phyloP scores from a whole-genome alignment of 2,888 invertebrate species.

The Lumbricus terrestris region DNA sequence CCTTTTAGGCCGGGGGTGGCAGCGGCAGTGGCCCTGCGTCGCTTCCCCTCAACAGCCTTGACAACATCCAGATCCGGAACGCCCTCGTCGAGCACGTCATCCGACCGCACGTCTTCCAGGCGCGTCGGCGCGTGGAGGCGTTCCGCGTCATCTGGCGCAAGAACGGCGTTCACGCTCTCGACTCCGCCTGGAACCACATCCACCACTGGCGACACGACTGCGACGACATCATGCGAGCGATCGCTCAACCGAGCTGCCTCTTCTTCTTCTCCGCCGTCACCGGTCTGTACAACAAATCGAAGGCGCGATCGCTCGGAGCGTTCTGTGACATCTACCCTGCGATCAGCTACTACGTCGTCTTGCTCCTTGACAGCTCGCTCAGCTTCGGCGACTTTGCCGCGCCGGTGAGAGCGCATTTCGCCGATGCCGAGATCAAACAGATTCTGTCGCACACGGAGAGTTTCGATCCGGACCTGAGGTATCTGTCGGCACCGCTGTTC shows the following conservation, averaged over 20 bases:
- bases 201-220: background rate
- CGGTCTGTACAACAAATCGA: background rate
- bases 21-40: background rate
- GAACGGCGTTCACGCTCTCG: background rate
- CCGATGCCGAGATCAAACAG: background rate
- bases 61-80: background rate
- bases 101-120: background rate
- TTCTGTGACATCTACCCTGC: background rate
- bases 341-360: background rate
- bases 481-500: background rate
- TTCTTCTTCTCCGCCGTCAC: background rate
- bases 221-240: background rate
- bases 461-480: background rate
- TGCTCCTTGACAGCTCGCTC: background rate
- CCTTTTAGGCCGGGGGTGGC: background rate
- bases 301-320: background rate
- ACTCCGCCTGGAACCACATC: background rate
- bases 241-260: background rate
- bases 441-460: background rate
- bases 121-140: background rate
- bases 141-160: background rate
- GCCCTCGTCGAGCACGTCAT: background rate
- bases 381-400: background rate
- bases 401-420: background rate
- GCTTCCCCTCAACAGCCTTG: background rate